Evolutionary conservation across 2,888 invertebrate genomes (phyloP).

Genomic region (Pandemis cinnamomeana): DNA sequence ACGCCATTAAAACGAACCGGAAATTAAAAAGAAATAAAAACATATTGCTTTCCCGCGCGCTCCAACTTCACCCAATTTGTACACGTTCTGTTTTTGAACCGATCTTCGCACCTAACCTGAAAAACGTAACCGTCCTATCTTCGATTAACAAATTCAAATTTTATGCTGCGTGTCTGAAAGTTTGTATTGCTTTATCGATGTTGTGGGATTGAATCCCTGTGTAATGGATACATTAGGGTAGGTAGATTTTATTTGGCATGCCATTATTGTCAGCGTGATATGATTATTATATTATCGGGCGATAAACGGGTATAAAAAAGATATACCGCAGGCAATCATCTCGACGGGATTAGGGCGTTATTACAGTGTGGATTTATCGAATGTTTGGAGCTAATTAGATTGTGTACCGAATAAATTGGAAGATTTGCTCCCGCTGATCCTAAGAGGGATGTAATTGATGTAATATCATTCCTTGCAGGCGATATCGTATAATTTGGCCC

Average conservation of each 20-base stretch:
- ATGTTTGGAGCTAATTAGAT: conserved; percentile 66
- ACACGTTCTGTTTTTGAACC: conserved; percentile 77
- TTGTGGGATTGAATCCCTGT: conserved; percentile 53
- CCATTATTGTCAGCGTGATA: conserved; percentile 82
- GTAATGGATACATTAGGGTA: conserved; percentile 66
- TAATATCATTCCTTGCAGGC: background rate
- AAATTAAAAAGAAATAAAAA: conserved; percentile 84
- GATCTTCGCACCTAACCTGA: conserved; percentile 57
- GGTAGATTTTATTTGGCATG: conserved; percentile 82
- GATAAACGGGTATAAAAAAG: conserved; percentile 82
- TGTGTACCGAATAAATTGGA: conserved; percentile 41
- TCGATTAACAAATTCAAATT: conserved; percentile 48
- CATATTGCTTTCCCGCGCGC: conserved; percentile 82
- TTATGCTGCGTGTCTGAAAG: conserved; percentile 42
- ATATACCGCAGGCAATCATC: conserved; percentile 80
- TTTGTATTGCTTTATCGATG: conserved; percentile 33
- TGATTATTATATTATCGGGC: conserved; percentile 83
- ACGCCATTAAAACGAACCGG: conserved; percentile 83
- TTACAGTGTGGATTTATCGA: conserved; percentile 79
- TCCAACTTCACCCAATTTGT: conserved; percentile 82
- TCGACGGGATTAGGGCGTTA: conserved; percentile 74
- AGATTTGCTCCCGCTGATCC: background rate
- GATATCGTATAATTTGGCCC: background rate
- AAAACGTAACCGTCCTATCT: conserved; percentile 50
- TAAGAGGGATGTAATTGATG: conserved; percentile 1